Percentiles rank a stretch among this genome's conserved stretches.
These are phyloP conservation scores for Drosophila orena DNA, from an alignment of 1,140 invertebrate genomes.

Conservation along the genomic window DNA sequence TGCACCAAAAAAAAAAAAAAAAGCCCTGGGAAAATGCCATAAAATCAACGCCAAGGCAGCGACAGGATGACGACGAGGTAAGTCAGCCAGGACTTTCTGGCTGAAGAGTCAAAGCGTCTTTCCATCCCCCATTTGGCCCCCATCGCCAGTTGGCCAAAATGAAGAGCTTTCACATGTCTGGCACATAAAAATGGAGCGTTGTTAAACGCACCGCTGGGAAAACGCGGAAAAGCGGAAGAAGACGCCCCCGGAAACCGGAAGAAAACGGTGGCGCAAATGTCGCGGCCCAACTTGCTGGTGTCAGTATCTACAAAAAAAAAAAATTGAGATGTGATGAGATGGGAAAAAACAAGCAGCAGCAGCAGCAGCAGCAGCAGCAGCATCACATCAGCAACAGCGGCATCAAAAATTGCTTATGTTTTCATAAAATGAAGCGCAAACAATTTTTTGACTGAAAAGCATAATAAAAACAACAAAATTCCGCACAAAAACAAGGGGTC, in stretches of 20 bases:
- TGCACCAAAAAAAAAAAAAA: slow-evolving; percentile 24
- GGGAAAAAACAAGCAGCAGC: slow-evolving; percentile 1
- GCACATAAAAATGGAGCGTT: slow-evolving; percentile 79
- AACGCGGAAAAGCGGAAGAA: slow-evolving; percentile 32
- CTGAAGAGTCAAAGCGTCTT: slow-evolving; percentile 28
- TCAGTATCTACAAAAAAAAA: slow-evolving; percentile 60
- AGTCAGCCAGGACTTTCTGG: slow-evolving; percentile 38
- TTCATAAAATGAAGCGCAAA: slow-evolving; percentile 82
- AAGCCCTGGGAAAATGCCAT: slow-evolving; percentile 71
- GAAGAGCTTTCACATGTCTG: slow-evolving; percentile 82
- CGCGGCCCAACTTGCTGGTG: slow-evolving; percentile 64
- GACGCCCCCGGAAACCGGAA: slow-evolving; percentile 24
- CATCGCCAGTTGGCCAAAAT: slow-evolving; percentile 46
- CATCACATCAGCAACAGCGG: slow-evolving; percentile 34
- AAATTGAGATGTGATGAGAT: too few relatives aligned
- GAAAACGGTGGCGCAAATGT: slow-evolving; percentile 36
- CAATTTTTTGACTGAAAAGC: slow-evolving; percentile 79
- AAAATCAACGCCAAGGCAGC: slow-evolving; percentile 76
- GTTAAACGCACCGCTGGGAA: slow-evolving; percentile 79
- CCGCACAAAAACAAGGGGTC: slow-evolving; percentile 33
- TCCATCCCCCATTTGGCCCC: background rate
- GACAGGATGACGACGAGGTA: slow-evolving; percentile 60
- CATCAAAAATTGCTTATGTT: slow-evolving; percentile 80
- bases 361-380: slow-evolving; percentile 21
- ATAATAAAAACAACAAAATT: slow-evolving; percentile 70